Evolutionary conservation across 2,113 vertebrate genomes (phyloP).

Genomic region (Oplegnathus fasciatus): DNA sequence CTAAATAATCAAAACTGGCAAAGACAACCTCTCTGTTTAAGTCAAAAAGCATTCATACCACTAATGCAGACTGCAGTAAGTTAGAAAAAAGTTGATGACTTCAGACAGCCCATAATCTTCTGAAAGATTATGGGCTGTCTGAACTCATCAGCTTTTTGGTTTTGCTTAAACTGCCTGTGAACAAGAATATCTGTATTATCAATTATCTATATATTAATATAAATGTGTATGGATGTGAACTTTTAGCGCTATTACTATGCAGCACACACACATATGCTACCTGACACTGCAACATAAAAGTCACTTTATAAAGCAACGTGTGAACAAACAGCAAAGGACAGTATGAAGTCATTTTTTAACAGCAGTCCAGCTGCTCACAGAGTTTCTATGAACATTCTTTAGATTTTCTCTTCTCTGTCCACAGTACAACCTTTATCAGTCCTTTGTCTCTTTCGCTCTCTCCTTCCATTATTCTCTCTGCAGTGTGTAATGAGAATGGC

Average conservation of each 20-base stretch:
- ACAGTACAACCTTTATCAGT: conserved; percentile 2
- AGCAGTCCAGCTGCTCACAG: conserved; percentile 10
- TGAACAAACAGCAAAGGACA: not conserved
- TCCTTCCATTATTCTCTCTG: conserved; percentile 22
- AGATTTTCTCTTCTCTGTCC: not conserved
- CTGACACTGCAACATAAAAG: not conserved
- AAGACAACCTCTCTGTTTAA: not conserved
- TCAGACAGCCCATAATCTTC: too few relatives aligned
- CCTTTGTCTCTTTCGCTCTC: conserved; percentile 10
- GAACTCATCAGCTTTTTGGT: not conserved
- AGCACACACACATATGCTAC: not conserved
- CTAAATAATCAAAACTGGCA: not conserved
- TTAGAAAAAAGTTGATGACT: too few relatives aligned
- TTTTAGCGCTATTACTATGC: not conserved
- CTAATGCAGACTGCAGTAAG: too few relatives aligned
- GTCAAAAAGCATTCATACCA: too few relatives aligned
- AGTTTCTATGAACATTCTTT: conserved; percentile 11
- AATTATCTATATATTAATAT: not conserved
- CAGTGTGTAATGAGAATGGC: conserved; percentile 25
- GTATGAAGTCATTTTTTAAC: not conserved
- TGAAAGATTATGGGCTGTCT: too few relatives aligned
- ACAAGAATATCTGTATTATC: not conserved
- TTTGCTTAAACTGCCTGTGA: not conserved
- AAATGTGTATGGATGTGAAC: not conserved
- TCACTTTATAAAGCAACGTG: not conserved